Evolutionary conservation across 1,140 invertebrate species (phyloP).

Genomic region (Pseudomyrmex cubaensis): DNA sequence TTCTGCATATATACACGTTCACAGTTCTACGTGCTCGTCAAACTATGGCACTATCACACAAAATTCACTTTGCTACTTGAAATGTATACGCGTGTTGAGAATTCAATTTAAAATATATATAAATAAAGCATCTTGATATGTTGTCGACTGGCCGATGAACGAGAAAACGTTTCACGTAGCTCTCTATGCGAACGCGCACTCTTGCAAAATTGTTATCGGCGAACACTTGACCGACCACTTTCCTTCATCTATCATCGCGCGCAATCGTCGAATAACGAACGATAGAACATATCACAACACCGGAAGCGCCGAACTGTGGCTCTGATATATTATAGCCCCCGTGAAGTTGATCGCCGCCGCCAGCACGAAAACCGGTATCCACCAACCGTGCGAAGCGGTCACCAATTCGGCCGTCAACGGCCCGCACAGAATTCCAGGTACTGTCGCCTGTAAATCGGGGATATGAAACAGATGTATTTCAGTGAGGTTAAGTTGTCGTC

Average conservation of each 20-base stretch:
- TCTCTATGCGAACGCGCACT: constrained; percentile 15
- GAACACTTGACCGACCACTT: not conserved
- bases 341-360: constrained; percentile 91
- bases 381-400: constrained; percentile 89
- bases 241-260: not conserved
- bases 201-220: not conserved
- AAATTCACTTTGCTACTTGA: constrained; percentile 1
- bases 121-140: constrained; percentile 65
- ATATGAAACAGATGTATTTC: not conserved
- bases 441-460: constrained; percentile 87
- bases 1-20: too few relatives aligned
- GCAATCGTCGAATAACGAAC: not conserved
- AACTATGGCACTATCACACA: constrained; percentile 61
- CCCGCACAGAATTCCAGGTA: constrained; percentile 92
- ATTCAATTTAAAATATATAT: constrained; percentile 25
- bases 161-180: constrained; percentile 27
- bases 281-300: constrained; percentile 84
- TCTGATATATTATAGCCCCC: constrained; percentile 91
- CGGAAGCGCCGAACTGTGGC: constrained; percentile 90
- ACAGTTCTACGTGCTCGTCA: constrained; percentile 4
- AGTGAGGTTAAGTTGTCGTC: too few relatives aligned
- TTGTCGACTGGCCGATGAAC: constrained; percentile 47
- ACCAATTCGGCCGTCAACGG: constrained; percentile 92
- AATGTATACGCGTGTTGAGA: constrained; percentile 4
- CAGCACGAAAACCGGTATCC: constrained; percentile 92